These are phyloP conservation scores for Brachionus manjavacas DNA, from an alignment of 1,140 invertebrate species.

Conservation along the genomic window DNA sequence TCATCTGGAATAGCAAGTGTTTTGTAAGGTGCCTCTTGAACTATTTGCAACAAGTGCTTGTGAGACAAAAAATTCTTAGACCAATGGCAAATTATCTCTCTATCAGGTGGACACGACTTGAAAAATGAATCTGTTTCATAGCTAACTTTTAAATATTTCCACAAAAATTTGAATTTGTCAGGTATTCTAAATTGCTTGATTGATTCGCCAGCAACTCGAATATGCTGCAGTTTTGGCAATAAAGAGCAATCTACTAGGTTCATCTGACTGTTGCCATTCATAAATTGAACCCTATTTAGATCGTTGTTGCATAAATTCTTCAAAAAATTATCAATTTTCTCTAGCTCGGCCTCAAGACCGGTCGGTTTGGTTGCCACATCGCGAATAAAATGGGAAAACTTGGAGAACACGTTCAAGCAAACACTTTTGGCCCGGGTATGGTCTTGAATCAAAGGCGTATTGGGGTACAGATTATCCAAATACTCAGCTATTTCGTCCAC, in stretches of 20 bases:
- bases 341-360: slow-evolving; percentile 57
- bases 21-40: slow-evolving; percentile 23
- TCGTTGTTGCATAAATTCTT: slow-evolving; percentile 43
- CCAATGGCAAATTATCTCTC: slow-evolving; percentile 64
- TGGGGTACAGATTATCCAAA: slow-evolving; percentile 60
- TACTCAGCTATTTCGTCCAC: slow-evolving; percentile 63
- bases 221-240: slow-evolving; percentile 63
- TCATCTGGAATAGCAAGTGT: slow-evolving; percentile 18
- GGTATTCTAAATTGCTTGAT: slow-evolving; percentile 63
- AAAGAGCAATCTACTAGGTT: slow-evolving; percentile 62
- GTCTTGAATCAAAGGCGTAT: slow-evolving; percentile 55
- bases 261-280: slow-evolving; percentile 58
- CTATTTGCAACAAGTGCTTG: slow-evolving; percentile 33
- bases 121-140: slow-evolving; percentile 62
- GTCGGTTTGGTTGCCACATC: slow-evolving; percentile 59
- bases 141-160: slow-evolving; percentile 63
- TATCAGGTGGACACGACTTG: slow-evolving; percentile 64
- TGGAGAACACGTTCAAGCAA: slow-evolving; percentile 62
- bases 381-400: slow-evolving; percentile 64
- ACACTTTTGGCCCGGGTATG: slow-evolving; percentile 58
- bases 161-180: slow-evolving; percentile 59
- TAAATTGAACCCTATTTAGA: slow-evolving; percentile 49
- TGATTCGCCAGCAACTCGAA: slow-evolving; percentile 61
- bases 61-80: slow-evolving; percentile 38
- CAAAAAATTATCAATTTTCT: slow-evolving; percentile 58